A percentile compares a stretch with the other conserved stretches of the same genome.
phyloP scores from a whole-genome alignment of 2,888 invertebrate species.

The Archips crataeganus region DNA sequence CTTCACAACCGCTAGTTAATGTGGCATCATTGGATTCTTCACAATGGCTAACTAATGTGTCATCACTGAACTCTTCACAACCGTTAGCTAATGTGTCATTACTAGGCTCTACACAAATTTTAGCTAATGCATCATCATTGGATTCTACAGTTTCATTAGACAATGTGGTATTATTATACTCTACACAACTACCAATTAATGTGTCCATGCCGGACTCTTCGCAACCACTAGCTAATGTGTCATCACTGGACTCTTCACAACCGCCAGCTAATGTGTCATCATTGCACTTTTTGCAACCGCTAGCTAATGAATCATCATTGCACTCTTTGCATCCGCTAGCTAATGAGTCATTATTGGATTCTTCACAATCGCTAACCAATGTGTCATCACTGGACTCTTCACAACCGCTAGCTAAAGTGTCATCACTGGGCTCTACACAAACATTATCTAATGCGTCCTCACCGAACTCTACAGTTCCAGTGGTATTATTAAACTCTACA shows the following conservation, averaged over 20 bases:
- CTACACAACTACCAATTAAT: background rate
- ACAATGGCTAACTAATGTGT: no score
- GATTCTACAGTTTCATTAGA: background rate
- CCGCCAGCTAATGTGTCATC: background rate
- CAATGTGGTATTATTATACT: background rate
- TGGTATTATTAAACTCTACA: no score
- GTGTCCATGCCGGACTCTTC: background rate
- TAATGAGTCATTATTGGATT: background rate
- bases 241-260: background rate
- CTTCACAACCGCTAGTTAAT: background rate
- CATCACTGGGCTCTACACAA: no score
- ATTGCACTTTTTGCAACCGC: background rate
- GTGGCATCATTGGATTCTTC: background rate
- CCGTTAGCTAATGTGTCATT: no score
- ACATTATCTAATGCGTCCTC: no score
- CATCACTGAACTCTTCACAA: no score
- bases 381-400: no score
- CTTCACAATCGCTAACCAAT: no score
- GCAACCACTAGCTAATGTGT: background rate
- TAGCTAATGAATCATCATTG: background rate
- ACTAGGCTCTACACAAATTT: background rate
- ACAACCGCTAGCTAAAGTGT: no score
- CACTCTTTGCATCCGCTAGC: background rate
- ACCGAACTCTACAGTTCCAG: no score
- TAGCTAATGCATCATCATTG: background rate